Evolutionary conservation across 37 sponge, comb jelly and placozoan genomes (phyloP), one percentile per base, ranked within the genome.

Genomic region (Eunapius fragilis): DNA sequence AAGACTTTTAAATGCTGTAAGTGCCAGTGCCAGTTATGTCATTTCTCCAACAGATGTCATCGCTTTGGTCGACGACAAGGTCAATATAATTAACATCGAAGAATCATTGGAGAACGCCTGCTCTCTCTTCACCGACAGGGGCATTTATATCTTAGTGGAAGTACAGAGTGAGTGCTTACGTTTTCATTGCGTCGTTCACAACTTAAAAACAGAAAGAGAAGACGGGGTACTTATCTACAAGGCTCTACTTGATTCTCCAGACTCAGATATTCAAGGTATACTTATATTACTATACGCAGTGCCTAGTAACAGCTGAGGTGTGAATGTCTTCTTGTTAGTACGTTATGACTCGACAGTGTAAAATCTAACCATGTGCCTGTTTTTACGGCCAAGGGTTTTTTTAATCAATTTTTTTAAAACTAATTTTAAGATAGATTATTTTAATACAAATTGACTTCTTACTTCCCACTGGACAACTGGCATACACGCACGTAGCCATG

Each of bases 101-200:
- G 76, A 84, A n/a, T 68, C 79, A 0, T 82, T 85, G 93, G 85
- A 87, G 24, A 82, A 84, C 50, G 84, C 82, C 81, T 27, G 41
- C 6, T 13, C 37, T 11, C 69, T 84, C 14, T 90, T 90, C 27
- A 75, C 37, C 9, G 77, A 80, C 71, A 87, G 94, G 87, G 88
- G 87, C 0, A 24, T 31, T 9, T 93, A 93, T 58, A 69, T 81
- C 48, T 85, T 93, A 13, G 48, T 93, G 14, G 82, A 82, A 72
- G 28, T 87, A 0, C 48, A 87, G 14, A 90, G 94, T 93, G 80
- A 69, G 72, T 37, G 23, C 0, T 3, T 79, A 3, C 23, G 36
- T 86, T 11, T 3, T 19, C 13, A 27, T 67, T 28, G 68, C 31
- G 75, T 32, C 23, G 31, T 41, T 19, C 30, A 31, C 19, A 74